phyloP scores from a whole-genome alignment of 2,888 invertebrate species.

The Coremacera marginata region DNA sequence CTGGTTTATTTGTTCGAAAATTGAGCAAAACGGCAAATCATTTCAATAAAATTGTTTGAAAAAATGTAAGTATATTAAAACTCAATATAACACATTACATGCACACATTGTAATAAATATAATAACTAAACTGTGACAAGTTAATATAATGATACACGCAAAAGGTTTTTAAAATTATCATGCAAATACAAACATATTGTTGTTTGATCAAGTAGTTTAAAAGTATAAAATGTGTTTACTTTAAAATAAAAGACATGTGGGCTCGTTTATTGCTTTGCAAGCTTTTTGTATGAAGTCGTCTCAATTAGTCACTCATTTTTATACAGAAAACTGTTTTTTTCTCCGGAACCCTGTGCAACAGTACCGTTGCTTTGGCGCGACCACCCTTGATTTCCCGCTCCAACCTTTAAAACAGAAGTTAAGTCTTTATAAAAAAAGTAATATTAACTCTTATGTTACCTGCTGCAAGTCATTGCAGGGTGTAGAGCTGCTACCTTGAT shows the following conservation, averaged over 20 bases:
- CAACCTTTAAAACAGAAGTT: slow-evolving; percentile 5
- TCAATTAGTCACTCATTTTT: not conserved
- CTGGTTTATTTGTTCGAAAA: too few species aligned
- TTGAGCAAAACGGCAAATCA: too few species aligned
- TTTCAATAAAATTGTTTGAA: too few species aligned
- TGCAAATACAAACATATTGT: too few species aligned
- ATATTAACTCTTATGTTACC: slow-evolving; percentile 45
- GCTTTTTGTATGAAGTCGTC: too few species aligned
- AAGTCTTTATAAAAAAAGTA: not conserved
- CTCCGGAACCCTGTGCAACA: slow-evolving; percentile 11
- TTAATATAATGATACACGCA: not conserved
- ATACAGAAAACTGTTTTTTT: slow-evolving; percentile 10
- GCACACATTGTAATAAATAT: not conserved
- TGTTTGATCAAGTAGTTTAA: too few species aligned
- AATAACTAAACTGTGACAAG: not conserved
- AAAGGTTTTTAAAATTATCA: too few species aligned
- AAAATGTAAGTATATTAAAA: too few species aligned
- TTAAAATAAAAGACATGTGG: too few species aligned
- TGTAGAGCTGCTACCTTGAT: slow-evolving; percentile 54
- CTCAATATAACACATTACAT: too few species aligned
- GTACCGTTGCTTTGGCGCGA: slow-evolving; percentile 35
- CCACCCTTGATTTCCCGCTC: slow-evolving; percentile 43
- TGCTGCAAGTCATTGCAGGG: slow-evolving; percentile 55
- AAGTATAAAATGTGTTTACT: too few species aligned
- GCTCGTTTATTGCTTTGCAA: too few species aligned